Conservation (phyloP, 2,888 invertebrate genomes). For the Chironomus riparius region DNA sequence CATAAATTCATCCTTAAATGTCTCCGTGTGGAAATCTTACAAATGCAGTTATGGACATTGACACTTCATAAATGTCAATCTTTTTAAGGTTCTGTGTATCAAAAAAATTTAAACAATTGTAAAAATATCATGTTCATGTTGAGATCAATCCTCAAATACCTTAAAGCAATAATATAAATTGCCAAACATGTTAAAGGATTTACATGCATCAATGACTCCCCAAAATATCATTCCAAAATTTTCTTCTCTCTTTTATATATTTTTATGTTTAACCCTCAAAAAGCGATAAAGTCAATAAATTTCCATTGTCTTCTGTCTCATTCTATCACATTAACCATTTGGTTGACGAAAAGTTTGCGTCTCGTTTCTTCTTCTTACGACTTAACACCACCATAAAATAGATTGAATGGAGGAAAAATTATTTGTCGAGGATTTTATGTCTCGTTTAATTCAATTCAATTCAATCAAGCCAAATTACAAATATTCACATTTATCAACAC, state of each 20-base stretch:
- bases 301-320: slow-evolving; percentile 4
- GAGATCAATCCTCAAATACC: background rate
- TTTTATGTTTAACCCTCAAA: slow-evolving; percentile 14
- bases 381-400: background rate
- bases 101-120: background rate
- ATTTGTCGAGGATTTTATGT: slow-evolving; percentile 27
- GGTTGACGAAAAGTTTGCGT: background rate
- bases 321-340: background rate
- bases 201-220: slow-evolving; percentile 12
- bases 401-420: slow-evolving; percentile 10
- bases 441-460: slow-evolving; percentile 27
- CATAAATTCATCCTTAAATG: background rate
- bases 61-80: background rate
- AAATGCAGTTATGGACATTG: background rate
- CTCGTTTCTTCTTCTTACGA: background rate
- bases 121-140: background rate
- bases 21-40: background rate
- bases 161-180: slow-evolving; percentile 3
- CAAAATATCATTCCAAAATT: slow-evolving; percentile 26
- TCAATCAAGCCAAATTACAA: slow-evolving; percentile 27
- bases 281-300: slow-evolving; percentile 27
- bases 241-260: background rate
- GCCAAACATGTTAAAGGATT: slow-evolving; percentile 1
- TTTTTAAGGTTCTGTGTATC: background rate
- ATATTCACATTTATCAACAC: slow-evolving; percentile 25